Evolutionary conservation across 2,888 invertebrate species (phyloP), one percentile per base, ranked within the genome.

Genomic region (Daptonema setosum): DNA sequence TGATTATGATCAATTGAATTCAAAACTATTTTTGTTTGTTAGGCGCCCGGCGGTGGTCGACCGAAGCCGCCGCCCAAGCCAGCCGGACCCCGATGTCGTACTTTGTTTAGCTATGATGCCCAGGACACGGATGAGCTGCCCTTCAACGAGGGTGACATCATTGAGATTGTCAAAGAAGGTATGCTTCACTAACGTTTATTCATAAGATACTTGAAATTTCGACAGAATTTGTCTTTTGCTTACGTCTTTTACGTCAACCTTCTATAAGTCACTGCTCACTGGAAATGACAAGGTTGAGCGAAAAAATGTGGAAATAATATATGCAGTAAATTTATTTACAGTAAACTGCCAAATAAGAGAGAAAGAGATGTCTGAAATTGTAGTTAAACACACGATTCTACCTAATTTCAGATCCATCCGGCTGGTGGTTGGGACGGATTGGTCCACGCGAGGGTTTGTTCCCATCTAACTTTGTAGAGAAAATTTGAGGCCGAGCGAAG

Each of bases 401-500:
- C 59, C 29, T 54, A 60, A 41, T 68, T 72, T 54, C 70, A 80
- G 80, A 80, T 68, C 75, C 77, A 30, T 76, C 78, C 24, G 81
- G 81, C n/a, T 81, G 81, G 81, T 81, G 81, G 81, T 73, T 74
- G 48, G 80, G 81, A 47, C 73, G 73, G 63, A 64, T 78, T 25
- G 71, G 73, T 56, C 77, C 77, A 2, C 76, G 75, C 62, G 75
- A 77, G 58, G 81, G 81, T 8, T 73, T 81, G 3, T 79, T 81
- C 62, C 81, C 81, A 1, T 77, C 78, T 35, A 81, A 81, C 68
- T 81, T 81, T 65, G 77, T 80, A 22, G 72, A 74, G 61, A 75
- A 75, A 63, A 60, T 72, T 3, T 45, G 45, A 45, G n/a, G n/a
- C n/a, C n/a, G n/a, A n/a, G n/a, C n/a, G n/a, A n/a, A n/a, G n/a